Conservation (phyloP, 2,888 invertebrate genomes). For the Eurytoma californica region DNA sequence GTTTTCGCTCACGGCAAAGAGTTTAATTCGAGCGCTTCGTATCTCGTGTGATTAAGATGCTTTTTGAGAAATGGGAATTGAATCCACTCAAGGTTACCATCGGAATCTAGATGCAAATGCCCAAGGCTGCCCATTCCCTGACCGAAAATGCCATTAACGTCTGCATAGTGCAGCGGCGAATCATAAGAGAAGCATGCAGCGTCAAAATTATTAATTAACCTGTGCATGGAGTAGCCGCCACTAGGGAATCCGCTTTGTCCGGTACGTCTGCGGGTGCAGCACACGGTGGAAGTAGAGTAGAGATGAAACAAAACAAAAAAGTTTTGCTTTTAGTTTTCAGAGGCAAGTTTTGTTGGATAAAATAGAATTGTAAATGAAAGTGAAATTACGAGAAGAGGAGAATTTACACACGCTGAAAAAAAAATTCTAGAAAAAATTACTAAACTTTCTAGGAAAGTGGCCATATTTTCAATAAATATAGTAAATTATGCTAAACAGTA, state of each 20-base stretch:
- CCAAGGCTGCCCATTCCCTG: constrained; percentile 63
- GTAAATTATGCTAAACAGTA: too few relatives aligned
- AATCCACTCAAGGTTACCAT: constrained; percentile 60
- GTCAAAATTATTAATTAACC: constrained; percentile 75
- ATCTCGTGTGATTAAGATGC: neutral
- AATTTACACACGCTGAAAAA: too few relatives aligned
- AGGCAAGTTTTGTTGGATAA: neutral
- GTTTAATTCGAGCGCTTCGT: too few relatives aligned
- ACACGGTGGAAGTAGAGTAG: neutral
- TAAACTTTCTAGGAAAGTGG: too few relatives aligned
- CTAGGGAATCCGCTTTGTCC: constrained; percentile 76
- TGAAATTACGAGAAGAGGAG: too few relatives aligned
- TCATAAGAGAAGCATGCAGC: constrained; percentile 67
- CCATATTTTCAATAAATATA: too few relatives aligned
- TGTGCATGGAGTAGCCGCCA: constrained; percentile 75
- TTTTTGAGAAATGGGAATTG: constrained; percentile 37
- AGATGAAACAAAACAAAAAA: constrained; percentile 16
- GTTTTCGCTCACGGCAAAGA: too few relatives aligned
- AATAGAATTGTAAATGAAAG: constrained; percentile 8
- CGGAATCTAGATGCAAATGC: constrained; percentile 57
- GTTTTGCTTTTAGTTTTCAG: neutral
- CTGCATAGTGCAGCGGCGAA: constrained; percentile 60
- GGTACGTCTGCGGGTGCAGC: constrained; percentile 74
- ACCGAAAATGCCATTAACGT: constrained; percentile 43
- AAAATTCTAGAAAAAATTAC: too few relatives aligned